Percentiles rank a stretch among this genome's conserved stretches.
These are phyloP conservation scores for Pinna nobilis DNA, from an alignment of 1,140 invertebrate species.

Conservation along the genomic window DNA sequence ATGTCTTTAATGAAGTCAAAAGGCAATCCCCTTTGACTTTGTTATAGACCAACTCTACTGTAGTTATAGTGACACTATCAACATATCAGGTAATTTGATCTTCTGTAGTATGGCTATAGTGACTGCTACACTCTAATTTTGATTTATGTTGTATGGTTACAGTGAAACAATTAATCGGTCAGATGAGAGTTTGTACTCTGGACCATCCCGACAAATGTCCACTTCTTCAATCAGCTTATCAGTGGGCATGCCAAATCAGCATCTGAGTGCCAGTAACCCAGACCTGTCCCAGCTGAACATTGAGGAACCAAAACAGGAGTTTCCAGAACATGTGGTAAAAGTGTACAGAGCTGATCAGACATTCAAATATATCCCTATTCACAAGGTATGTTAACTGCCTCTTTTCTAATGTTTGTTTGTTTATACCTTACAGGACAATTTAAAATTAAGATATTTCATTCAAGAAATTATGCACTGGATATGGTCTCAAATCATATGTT, in stretches of 20 bases:
- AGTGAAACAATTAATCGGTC: constrained; percentile 61
- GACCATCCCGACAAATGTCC: constrained; percentile 56
- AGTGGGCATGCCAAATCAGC: constrained; percentile 48
- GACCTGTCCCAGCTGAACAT: constrained; percentile 79
- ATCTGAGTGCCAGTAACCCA: constrained; percentile 89
- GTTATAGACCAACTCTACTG: too few species aligned
- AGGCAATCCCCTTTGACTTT: too few species aligned
- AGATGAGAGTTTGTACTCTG: constrained; percentile 64
- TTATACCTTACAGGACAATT: neutral
- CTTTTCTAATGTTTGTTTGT: neutral
- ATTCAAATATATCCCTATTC: constrained; percentile 97
- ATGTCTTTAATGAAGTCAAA: too few species aligned
- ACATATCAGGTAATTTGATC: too few species aligned
- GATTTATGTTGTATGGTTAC: constrained; percentile 18
- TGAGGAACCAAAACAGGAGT: constrained; percentile 81
- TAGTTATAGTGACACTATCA: too few species aligned
- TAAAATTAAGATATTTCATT: neutral
- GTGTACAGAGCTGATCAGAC: constrained; percentile 94
- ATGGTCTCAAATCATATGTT: too few species aligned
- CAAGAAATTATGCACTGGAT: neutral
- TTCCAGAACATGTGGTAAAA: constrained; percentile 98
- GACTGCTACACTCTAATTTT: too few species aligned
- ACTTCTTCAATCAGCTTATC: constrained; percentile 57
- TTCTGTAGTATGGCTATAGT: too few species aligned
- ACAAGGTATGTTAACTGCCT: constrained; percentile 80